Base-by-base conservation (phyloP, 1,140 invertebrate species). In the Bombus difficillimus region DNA sequence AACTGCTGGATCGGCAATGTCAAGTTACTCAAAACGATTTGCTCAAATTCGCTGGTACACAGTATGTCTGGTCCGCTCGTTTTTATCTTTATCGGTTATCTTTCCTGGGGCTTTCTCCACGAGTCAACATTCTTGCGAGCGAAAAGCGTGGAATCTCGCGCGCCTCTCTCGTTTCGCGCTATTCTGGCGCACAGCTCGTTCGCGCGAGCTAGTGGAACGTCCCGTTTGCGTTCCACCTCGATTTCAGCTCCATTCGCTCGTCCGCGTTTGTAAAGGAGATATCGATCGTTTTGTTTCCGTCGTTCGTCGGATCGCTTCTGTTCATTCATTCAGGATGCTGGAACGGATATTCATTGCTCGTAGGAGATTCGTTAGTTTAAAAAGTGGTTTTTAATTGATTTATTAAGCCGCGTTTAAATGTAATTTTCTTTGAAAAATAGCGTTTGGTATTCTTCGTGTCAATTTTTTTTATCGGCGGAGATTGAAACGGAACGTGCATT, bases 101-200 rank as follows among this genome's bases (percentile, higher is more conserved):
- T 78, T 66, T 43, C n/a, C 25, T 28, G 37, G 18, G 37, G 10
- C 73, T 62, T 62, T 32, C 77, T 79, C 41, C 77, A 28, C 62
- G 41, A 66, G 78, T 69, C 66, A 57, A 80, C 64, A 69, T 69
- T 69, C 78, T 69, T 43, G 64, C 41, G 62, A 8, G 32, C 41
- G 78, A 80, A 69, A 80, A 66, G 32, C 64, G 34, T 28, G 62
- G 78, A 80, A 80, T 80, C 41, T 68, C 22, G 25, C 39, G 41
- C 43, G 59, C 13, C 15, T 37, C 74, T 76, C 57, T 76, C 74
- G 69, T 41, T 72, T n/a, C 74, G 34, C 57, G 37, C 57, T 77
- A 47, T 74, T 77, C 75, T n/a, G 34, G 74, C 12, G 32, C 57
- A 28, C 25, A 37, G 25, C 28, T n/a, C 15, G 53, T 28, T 59